Evolutionary conservation across 2,113 vertebrate genomes (phyloP).

Genomic region (Seriola aureovittata): DNA sequence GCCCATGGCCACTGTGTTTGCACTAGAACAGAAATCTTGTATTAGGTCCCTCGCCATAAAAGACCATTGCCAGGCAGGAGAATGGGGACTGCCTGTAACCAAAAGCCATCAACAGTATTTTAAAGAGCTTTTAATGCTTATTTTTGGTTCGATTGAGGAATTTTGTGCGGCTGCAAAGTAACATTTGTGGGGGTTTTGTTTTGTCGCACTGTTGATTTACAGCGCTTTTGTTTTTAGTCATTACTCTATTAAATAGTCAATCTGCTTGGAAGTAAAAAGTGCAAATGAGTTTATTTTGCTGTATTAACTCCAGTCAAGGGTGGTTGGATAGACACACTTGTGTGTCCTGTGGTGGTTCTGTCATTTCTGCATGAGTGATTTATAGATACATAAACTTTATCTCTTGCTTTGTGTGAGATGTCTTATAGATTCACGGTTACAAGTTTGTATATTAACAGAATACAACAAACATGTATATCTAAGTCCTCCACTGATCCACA

Average conservation of each 20-base stretch:
- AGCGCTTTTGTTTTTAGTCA: constrained; percentile 60
- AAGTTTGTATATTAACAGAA: not conserved
- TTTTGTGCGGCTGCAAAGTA: constrained; percentile 54
- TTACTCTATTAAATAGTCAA: constrained; percentile 67
- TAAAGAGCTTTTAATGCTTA: constrained; percentile 75
- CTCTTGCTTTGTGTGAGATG: constrained; percentile 5
- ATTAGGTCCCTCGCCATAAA: constrained; percentile 80
- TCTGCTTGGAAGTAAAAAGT: constrained; percentile 65
- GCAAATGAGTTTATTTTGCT: constrained; percentile 67
- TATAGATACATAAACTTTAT: constrained; percentile 8
- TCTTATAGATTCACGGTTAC: not conserved
- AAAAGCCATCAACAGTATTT: constrained; percentile 76
- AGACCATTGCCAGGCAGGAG: constrained; percentile 72
- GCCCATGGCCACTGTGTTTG: constrained; percentile 81
- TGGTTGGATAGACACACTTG: constrained; percentile 32
- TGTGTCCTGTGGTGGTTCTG: constrained; percentile 54
- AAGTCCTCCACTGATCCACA: constrained; percentile 14
- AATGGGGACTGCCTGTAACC: constrained; percentile 76
- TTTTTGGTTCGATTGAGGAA: constrained; percentile 58
- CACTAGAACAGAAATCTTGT: constrained; percentile 82
- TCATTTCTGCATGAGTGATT: constrained; percentile 21
- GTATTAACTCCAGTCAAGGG: constrained; percentile 54
- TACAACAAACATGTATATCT: not conserved
- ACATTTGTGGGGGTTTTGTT: constrained; percentile 61
- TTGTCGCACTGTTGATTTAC: constrained; percentile 70